Evolutionary conservation across 2,797 vertebrate species (phyloP).

Genomic region (Sciurus vulgaris): DNA sequence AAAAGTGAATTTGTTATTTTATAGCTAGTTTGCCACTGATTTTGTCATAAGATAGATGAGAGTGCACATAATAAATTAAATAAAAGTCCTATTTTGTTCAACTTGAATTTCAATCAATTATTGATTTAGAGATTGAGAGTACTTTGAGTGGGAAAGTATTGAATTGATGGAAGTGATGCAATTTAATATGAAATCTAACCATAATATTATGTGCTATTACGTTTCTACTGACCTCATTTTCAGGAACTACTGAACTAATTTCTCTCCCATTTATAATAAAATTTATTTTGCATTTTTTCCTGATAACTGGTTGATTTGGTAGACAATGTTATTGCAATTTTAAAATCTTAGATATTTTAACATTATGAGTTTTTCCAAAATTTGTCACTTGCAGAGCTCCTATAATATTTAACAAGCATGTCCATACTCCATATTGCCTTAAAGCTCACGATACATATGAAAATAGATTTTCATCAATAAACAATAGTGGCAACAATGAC

Average conservation of each 20-base stretch:
- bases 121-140: slow-evolving; percentile 34
- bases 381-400: background rate
- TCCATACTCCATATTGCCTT: background rate
- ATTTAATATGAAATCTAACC: slow-evolving; percentile 46
- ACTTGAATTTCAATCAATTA: slow-evolving; percentile 61
- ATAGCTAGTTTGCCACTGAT: background rate
- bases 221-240: slow-evolving; percentile 46
- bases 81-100: slow-evolving; percentile 56
- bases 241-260: background rate
- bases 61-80: slow-evolving; percentile 3
- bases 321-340: background rate
- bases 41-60: background rate
- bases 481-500: background rate
- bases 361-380: background rate
- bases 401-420: background rate
- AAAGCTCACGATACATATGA: background rate
- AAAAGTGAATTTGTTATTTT: slow-evolving; percentile 29
- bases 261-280: slow-evolving; percentile 6
- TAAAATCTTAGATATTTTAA: slow-evolving; percentile 13
- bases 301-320: slow-evolving; percentile 1
- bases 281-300: slow-evolving; percentile 35
- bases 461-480: background rate
- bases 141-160: slow-evolving; percentile 11
- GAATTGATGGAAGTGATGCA: slow-evolving; percentile 50
- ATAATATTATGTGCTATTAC: background rate